Evolutionary conservation across 1,140 invertebrate species (phyloP).

Genomic region (Alviniconcha marisindica): DNA sequence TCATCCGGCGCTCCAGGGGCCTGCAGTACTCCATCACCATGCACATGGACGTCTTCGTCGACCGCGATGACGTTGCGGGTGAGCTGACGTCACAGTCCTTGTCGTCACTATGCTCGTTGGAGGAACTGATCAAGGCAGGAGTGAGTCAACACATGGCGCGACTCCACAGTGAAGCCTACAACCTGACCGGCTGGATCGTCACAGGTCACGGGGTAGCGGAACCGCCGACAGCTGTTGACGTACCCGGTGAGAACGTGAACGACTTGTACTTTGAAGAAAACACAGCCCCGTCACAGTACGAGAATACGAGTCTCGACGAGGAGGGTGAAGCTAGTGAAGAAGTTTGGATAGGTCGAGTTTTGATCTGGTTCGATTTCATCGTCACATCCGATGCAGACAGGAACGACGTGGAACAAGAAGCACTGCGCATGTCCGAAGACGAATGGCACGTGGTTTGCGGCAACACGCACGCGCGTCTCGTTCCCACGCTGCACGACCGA

Average conservation of each 20-base stretch:
- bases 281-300: too few relatives aligned
- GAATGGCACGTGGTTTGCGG: conserved; percentile 25
- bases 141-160: background rate
- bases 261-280: background rate
- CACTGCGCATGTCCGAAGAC: conserved; percentile 3
- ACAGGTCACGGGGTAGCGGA: too few relatives aligned
- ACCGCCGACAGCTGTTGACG: background rate
- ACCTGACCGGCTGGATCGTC: background rate
- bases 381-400: conserved; percentile 14
- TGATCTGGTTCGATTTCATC: conserved; percentile 28
- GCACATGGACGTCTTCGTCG: background rate
- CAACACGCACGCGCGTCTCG: background rate
- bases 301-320: background rate
- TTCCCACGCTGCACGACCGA: background rate
- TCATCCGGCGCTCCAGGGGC: background rate
- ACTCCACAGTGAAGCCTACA: conserved; percentile 9
- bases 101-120: conserved; percentile 9
- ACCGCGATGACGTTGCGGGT: background rate
- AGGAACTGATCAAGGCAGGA: conserved; percentile 1
- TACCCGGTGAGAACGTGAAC: background rate
- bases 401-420: conserved; percentile 1
- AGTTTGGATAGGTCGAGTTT: background rate
- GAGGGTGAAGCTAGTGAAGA: background rate
- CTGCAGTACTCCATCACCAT: conserved; percentile 8
- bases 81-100: background rate